These are phyloP conservation scores for Chorisops tibialis DNA, from an alignment of 2,888 invertebrate genomes.

Conservation along the genomic window DNA sequence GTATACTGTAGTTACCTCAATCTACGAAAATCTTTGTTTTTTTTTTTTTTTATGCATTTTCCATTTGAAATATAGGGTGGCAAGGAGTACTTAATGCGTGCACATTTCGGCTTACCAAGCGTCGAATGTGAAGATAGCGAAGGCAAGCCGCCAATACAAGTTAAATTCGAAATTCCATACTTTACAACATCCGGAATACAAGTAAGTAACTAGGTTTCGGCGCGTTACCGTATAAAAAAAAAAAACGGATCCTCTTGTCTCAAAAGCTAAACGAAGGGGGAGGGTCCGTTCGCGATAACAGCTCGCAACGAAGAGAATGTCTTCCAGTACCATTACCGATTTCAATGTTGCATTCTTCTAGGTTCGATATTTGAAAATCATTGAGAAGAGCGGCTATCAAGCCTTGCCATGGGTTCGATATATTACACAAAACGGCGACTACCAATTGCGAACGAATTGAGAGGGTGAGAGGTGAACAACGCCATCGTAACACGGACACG, in stretches of 20 bases:
- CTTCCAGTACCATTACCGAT: no score
- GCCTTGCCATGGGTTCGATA: slow-evolving; percentile 99
- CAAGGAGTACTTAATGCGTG: slow-evolving; percentile 96
- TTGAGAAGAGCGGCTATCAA: slow-evolving; percentile 98
- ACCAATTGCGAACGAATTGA: slow-evolving; percentile 89
- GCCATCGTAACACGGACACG: no score
- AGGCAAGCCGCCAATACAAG: slow-evolving; percentile 96
- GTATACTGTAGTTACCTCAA: no score
- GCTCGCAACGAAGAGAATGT: no score
- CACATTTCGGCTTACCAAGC: slow-evolving; percentile 95
- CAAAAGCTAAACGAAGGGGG: slow-evolving; percentile 11
- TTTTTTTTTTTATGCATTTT: no score
- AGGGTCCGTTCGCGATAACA: no score
- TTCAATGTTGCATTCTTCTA: slow-evolving; percentile 35
- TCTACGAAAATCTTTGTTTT: no score
- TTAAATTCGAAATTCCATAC: slow-evolving; percentile 98
- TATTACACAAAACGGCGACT: slow-evolving; percentile 98
- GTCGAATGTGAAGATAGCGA: slow-evolving; percentile 92
- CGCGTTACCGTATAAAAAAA: neutral
- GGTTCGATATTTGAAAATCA: slow-evolving; percentile 92
- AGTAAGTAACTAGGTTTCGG: slow-evolving; percentile 55
- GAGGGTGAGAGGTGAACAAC: no score
- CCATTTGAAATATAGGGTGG: slow-evolving; percentile 63
- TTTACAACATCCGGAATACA: slow-evolving; percentile 99
- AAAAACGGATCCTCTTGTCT: neutral